phyloP scores from a whole-genome alignment of 2,888 invertebrate species.

The Agelastica alni region DNA sequence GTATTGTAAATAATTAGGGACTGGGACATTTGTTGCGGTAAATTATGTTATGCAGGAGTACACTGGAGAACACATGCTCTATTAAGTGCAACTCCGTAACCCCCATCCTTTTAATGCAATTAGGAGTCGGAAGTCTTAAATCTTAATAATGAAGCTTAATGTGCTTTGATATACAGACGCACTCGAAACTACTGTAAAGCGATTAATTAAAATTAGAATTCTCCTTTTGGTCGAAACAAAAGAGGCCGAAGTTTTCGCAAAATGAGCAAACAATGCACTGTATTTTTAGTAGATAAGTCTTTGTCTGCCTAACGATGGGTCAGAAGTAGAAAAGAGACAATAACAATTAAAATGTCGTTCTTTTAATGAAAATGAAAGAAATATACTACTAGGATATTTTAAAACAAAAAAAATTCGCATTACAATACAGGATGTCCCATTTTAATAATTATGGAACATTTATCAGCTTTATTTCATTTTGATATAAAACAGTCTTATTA shows the following conservation, averaged over 20 bases:
- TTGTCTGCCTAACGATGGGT: no score
- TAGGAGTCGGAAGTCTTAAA: slow-evolving; percentile 45
- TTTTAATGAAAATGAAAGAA: no score
- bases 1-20: neutral
- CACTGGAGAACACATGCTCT: slow-evolving; percentile 23
- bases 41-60: slow-evolving; percentile 6
- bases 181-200: neutral
- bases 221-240: neutral
- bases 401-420: no score
- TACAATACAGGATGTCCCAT: no score
- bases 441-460: no score
- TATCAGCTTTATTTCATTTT: no score
- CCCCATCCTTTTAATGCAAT: slow-evolving; percentile 44
- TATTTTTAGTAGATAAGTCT: no score
- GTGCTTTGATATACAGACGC: slow-evolving; percentile 24
- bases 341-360: no score
- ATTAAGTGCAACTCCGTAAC: slow-evolving; percentile 22
- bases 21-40: slow-evolving; percentile 13
- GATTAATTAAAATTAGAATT: slow-evolving; percentile 10
- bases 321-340: no score
- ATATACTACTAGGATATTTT: no score
- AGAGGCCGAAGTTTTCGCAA: neutral
- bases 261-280: slow-evolving; percentile 1
- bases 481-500: no score
- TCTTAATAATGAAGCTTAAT: slow-evolving; percentile 44